Conservation (phyloP, 53 echinoderm and acorn worm species). For the Mesocentrotus franciscanus region DNA sequence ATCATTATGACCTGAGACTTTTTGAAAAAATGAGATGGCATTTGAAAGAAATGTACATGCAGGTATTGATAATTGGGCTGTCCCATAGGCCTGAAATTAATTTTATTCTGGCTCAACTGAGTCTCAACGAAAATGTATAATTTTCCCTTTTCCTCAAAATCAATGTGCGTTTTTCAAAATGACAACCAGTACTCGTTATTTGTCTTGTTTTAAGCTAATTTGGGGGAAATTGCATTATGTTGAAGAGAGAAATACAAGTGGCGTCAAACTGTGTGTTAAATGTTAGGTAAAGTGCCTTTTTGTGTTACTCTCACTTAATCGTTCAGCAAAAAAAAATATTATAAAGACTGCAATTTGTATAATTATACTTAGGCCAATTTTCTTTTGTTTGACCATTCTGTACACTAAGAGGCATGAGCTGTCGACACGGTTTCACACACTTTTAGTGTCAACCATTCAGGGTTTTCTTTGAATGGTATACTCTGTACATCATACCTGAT, state of each 20-base stretch:
- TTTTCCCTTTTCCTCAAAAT: background rate
- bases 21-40: too few relatives aligned
- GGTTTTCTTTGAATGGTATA: background rate
- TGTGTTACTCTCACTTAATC: background rate
- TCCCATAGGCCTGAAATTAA: background rate
- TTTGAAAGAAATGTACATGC: too few relatives aligned
- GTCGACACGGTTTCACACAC: constrained; percentile 21
- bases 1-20: too few relatives aligned
- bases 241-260: background rate
- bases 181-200: background rate
- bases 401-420: background rate
- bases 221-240: background rate
- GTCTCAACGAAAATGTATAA: background rate
- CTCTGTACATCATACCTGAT: background rate
- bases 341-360: too few relatives aligned
- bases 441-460: background rate
- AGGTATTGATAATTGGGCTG: too few relatives aligned
- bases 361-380: background rate
- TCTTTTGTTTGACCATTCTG: background rate
- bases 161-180: background rate
- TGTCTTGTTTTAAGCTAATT: background rate
- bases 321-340: background rate
- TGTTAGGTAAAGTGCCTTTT: background rate
- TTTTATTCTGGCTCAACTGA: background rate
- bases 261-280: background rate